Percentiles rank a stretch among this genome's conserved stretches.
Conservation (phyloP, 2,797 vertebrate species). For the Epinephelus coioides region DNA sequence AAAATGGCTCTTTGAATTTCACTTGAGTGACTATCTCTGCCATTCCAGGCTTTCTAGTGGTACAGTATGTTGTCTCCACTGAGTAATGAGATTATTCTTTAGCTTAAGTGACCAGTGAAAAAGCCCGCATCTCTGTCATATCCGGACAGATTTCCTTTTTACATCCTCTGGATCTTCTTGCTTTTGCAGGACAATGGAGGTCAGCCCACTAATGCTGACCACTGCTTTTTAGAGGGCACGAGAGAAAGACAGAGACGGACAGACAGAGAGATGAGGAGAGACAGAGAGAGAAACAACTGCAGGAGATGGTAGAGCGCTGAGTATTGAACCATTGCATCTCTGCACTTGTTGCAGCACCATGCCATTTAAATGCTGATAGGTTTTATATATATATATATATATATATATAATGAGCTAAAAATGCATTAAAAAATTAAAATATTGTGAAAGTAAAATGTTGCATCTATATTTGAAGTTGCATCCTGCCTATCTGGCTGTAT, state of each 20-base stretch:
- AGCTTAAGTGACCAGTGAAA: constrained; percentile 77
- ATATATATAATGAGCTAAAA: constrained; percentile 11
- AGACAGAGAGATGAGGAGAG: constrained; percentile 43
- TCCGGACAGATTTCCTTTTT: constrained; percentile 76
- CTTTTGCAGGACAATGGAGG: constrained; percentile 67
- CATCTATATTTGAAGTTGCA: background rate
- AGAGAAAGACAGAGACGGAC: constrained; percentile 54
- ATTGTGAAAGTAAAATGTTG: background rate
- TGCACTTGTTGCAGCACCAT: constrained; percentile 30
- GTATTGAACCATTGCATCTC: constrained; percentile 29
- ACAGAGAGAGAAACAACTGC: constrained; percentile 40
- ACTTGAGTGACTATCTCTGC: constrained; percentile 61
- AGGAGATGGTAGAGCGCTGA: constrained; percentile 27
- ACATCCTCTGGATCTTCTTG: constrained; percentile 66
- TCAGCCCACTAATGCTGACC: constrained; percentile 79
- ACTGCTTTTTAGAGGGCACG: constrained; percentile 64
- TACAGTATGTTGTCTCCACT: constrained; percentile 57
- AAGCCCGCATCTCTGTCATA: constrained; percentile 73
- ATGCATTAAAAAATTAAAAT: no score
- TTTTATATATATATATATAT: background rate
- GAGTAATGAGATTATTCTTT: constrained; percentile 78
- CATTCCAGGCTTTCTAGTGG: constrained; percentile 61
- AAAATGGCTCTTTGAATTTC: constrained; percentile 72
- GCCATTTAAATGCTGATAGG: constrained; percentile 20
- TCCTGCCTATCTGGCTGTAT: background rate